A percentile compares a stretch with the other conserved stretches of the same genome.
These are phyloP conservation scores for Telmatherina bonti DNA, from an alignment of 2,797 vertebrate genomes.

Conservation along the genomic window DNA sequence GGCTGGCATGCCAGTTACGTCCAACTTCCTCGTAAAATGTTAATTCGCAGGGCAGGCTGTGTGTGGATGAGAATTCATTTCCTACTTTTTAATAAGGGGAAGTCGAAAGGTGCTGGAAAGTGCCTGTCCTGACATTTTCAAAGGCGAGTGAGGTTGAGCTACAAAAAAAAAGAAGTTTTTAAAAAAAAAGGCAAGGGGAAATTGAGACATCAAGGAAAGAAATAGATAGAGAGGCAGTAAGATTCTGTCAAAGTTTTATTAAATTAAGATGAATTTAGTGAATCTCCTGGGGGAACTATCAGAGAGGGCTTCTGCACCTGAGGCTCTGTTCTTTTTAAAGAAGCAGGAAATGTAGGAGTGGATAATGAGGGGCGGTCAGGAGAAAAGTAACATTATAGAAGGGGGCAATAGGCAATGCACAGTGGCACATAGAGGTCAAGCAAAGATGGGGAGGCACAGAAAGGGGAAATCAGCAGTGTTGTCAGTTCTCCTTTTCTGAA, in stretches of 20 bases:
- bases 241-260: slow-evolving; percentile 31
- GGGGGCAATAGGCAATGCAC: background rate
- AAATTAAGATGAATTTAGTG: slow-evolving; percentile 46
- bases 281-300: slow-evolving; percentile 12
- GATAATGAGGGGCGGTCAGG: slow-evolving; percentile 30
- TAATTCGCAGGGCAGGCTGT: slow-evolving; percentile 33
- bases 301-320: slow-evolving; percentile 26
- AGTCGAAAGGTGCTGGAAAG: slow-evolving; percentile 3
- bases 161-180: background rate
- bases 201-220: slow-evolving; percentile 22
- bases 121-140: slow-evolving; percentile 20
- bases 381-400: slow-evolving; percentile 14
- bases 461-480: background rate
- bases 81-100: slow-evolving; percentile 23
- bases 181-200: slow-evolving; percentile 4
- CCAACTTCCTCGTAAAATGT: slow-evolving; percentile 28
- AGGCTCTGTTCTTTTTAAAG: slow-evolving; percentile 40
- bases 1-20: slow-evolving; percentile 23
- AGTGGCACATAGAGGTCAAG: slow-evolving; percentile 4
- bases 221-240: slow-evolving; percentile 4
- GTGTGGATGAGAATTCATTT: slow-evolving; percentile 30
- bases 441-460: slow-evolving; percentile 2
- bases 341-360: background rate
- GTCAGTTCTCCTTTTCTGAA: slow-evolving; percentile 19
- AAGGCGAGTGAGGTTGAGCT: background rate